A percentile compares a stretch with the other conserved stretches of the same genome.
These are phyloP conservation scores for Brachylomia viminalis DNA, from an alignment of 2,888 invertebrate species.

Conservation along the genomic window DNA sequence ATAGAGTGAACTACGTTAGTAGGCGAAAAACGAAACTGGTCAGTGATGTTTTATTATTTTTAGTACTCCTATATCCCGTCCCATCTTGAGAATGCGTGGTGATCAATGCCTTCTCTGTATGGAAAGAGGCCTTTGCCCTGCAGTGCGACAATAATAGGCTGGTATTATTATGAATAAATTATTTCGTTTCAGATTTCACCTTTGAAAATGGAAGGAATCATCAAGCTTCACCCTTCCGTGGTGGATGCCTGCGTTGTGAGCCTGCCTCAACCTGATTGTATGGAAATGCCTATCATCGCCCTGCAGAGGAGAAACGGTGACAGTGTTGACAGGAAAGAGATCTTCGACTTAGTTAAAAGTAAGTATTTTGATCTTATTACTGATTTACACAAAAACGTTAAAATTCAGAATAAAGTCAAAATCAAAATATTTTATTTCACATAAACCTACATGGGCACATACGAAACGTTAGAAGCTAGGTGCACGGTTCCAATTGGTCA, in stretches of 20 bases:
- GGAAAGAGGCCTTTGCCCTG: no score
- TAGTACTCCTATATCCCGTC: no score
- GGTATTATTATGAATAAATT: background rate
- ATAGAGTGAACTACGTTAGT: no score
- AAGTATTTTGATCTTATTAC: slow-evolving; percentile 39
- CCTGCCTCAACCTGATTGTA: slow-evolving; percentile 67
- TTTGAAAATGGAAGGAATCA: slow-evolving; percentile 73
- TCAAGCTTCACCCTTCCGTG: slow-evolving; percentile 73
- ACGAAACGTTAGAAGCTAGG: no score
- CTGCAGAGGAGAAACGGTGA: slow-evolving; percentile 67
- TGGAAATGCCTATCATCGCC: slow-evolving; percentile 75
- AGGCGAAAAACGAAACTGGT: no score
- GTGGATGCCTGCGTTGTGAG: slow-evolving; percentile 73
- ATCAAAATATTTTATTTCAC: no score
- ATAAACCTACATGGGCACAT: no score
- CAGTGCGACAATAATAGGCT: no score
- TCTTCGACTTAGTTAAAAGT: slow-evolving; percentile 75
- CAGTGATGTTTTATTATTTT: no score
- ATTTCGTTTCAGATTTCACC: slow-evolving; percentile 72
- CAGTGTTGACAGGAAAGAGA: slow-evolving; percentile 70
- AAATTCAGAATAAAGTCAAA: background rate
- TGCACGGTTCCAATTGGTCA: no score
- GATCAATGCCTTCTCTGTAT: no score
- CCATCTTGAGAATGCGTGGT: no score
- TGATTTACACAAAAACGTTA: background rate